Evolutionary conservation across 2,888 invertebrate genomes (phyloP).

Genomic region (Meliscaeva auricollis): DNA sequence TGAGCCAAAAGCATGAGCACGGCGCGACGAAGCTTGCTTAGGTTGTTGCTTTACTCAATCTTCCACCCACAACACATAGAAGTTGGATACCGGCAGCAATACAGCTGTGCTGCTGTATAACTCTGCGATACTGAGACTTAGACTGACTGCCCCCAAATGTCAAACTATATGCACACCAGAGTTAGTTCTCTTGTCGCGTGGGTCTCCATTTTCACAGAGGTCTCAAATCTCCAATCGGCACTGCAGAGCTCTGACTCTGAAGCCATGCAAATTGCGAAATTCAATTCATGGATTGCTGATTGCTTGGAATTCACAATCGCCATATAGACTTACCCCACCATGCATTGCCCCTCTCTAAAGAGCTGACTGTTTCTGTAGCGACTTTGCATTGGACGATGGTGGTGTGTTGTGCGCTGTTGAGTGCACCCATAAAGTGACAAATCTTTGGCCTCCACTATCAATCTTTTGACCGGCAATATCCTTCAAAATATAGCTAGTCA

Average conservation of each 20-base stretch:
- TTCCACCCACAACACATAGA: slow-evolving; percentile 49
- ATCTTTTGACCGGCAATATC: slow-evolving; percentile 60
- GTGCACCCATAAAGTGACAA: slow-evolving; percentile 70
- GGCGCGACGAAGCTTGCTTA: slow-evolving; percentile 39
- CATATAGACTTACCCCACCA: background rate
- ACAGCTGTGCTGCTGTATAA: slow-evolving; percentile 26
- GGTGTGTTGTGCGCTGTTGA: slow-evolving; percentile 22
- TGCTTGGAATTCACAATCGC: slow-evolving; percentile 66
- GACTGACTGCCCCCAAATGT: slow-evolving; percentile 66
- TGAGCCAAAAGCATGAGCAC: slow-evolving; percentile 36
- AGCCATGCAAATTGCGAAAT: slow-evolving; percentile 67
- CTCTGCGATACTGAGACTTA: too few relatives aligned
- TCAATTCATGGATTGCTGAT: slow-evolving; percentile 75
- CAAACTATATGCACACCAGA: slow-evolving; percentile 45
- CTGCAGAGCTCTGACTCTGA: background rate
- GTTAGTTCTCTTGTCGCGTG: slow-evolving; percentile 49
- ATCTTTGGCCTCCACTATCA: slow-evolving; percentile 73
- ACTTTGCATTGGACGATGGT: background rate
- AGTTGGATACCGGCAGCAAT: background rate
- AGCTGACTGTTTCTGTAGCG: too few relatives aligned
- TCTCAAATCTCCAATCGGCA: slow-evolving; percentile 55
- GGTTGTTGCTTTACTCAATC: slow-evolving; percentile 60
- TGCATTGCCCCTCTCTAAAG: background rate
- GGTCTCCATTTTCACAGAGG: slow-evolving; percentile 59
- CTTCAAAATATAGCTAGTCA: slow-evolving; percentile 20